These are phyloP conservation scores for Hartigia nigra DNA, from an alignment of 2,888 invertebrate genomes.

Conservation along the genomic window DNA sequence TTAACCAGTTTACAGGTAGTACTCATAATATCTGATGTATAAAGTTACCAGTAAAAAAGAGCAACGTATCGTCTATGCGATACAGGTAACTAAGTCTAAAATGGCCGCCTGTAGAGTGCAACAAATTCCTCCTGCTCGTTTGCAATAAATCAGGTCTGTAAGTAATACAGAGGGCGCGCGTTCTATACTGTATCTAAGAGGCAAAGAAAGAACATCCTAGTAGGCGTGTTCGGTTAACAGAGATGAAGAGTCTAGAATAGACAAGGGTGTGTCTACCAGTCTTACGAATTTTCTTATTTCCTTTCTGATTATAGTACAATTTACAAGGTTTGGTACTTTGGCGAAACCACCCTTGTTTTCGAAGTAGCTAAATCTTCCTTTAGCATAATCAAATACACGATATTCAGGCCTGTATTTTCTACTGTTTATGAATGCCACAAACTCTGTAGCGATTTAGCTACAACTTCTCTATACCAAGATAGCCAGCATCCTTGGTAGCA, in stretches of 20 bases:
- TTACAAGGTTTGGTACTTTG: not conserved
- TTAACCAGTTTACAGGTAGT: not conserved
- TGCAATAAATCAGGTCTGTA: not conserved
- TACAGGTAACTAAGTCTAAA: conserved; percentile 14
- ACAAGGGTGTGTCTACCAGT: not conserved
- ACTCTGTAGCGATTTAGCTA: not conserved
- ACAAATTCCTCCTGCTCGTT: conserved; percentile 16
- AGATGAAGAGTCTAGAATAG: not conserved
- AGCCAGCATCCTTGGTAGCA: conserved; percentile 1
- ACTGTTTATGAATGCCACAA: not conserved
- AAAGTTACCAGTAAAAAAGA: not conserved
- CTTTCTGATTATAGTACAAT: not conserved
- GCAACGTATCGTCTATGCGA: not conserved
- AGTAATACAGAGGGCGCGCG: conserved; percentile 3
- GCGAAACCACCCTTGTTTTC: not conserved
- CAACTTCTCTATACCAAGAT: not conserved
- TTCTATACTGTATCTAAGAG: not conserved
- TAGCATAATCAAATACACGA: not conserved
- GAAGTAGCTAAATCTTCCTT: not conserved
- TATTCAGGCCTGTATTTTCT: not conserved
- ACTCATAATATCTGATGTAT: not conserved
- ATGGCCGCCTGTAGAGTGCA: conserved; percentile 16
- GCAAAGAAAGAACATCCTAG: not conserved
- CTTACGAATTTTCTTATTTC: not conserved
- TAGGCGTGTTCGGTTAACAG: not conserved